phyloP scores from a whole-genome alignment of 2,797 vertebrate species.

The Numenius phaeopus region DNA sequence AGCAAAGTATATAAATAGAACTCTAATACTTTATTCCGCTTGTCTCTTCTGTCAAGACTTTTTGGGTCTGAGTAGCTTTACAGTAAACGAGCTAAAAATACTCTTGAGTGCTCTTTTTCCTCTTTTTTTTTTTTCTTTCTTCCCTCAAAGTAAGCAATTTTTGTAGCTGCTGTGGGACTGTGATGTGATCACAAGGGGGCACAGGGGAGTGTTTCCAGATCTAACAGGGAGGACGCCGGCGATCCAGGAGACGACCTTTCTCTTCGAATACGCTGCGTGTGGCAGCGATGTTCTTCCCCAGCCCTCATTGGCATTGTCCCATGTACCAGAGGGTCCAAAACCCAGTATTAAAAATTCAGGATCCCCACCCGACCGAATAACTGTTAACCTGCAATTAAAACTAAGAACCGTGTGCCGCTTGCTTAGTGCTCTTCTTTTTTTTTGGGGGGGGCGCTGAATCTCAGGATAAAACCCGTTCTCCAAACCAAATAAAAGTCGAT shows the following conservation, averaged over 20 bases:
- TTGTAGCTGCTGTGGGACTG: not conserved
- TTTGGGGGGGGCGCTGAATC: too few relatives aligned
- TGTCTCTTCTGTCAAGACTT: not conserved
- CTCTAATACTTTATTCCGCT: not conserved
- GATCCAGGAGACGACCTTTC: not conserved
- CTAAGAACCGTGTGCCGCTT: accelerated
- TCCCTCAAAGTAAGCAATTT: not conserved
- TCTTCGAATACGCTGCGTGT: not conserved
- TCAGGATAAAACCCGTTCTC: accelerated
- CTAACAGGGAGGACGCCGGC: accelerated
- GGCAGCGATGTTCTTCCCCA: not conserved
- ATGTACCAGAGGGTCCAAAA: not conserved
- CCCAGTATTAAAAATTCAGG: not conserved
- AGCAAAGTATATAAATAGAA: not conserved
- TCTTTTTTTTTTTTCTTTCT: not conserved
- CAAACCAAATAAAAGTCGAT: not conserved
- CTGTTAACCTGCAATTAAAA: not conserved
- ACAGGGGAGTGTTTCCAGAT: not conserved
- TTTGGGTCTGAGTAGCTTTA: not conserved
- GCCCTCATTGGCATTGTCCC: accelerated
- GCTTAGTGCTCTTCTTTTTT: not conserved
- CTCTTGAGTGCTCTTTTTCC: not conserved
- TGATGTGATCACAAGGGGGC: not conserved
- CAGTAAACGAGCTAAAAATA: not conserved
- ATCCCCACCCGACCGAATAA: not conserved